Evolutionary conservation across 2,113 vertebrate genomes (phyloP).

Genomic region (Rattus norvegicus): GRCr8 NC_086022.1:71546501-71547000

Average conservation of each 20-base stretch:
- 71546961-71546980: slow-evolving; percentile 89
- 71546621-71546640: neutral
- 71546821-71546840: too few relatives aligned
- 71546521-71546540: slow-evolving; percentile 53
- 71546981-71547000: slow-evolving; percentile 83
- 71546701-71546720: neutral
- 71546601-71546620: neutral
- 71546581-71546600: accelerated
- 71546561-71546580: neutral
- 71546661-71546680: neutral
- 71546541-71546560: too few relatives aligned
- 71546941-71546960: slow-evolving; percentile 91
- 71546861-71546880: neutral
- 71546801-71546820: neutral
- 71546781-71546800: neutral
- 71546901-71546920: neutral
- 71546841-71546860: neutral
- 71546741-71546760: too few relatives aligned
- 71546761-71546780: neutral
- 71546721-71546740: too few relatives aligned
- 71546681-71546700: neutral
- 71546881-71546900: neutral
- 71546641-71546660: neutral
- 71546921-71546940: neutral
- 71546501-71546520: slow-evolving; percentile 90